Base-by-base conservation (phyloP, 2,888 invertebrate species). In the Cacoxenus indagator region DNA sequence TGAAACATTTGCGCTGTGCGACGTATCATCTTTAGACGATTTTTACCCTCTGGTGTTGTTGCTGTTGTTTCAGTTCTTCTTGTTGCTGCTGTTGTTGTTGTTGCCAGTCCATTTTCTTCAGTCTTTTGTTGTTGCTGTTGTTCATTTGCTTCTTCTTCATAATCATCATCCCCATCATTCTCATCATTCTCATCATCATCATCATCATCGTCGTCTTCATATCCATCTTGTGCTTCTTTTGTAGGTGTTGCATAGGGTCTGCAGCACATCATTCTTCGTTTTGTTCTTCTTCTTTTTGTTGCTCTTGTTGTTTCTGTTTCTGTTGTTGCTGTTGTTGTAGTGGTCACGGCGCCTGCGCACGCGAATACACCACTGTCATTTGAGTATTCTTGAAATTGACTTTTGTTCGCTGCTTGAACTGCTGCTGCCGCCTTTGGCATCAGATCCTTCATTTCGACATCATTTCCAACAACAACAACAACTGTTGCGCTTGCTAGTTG, bases 11-110 rank as follows among this genome's bases (percentile, higher is more conserved):
- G 46, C 22, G 22, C 22, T 2, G 24, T 22, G 8, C 8, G 37
- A 14, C 5, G 5, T 37, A 37, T 37, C n/a, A n/a, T n/a, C 37
- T 37, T 37, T 11, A 37, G 37, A 5, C 37, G 37, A 1, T 11
- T 37, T 37, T 37, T 37, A 37, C 14, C 14, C 37, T 37, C 37
- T 4, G 2, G 8, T 37, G 37, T 62, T 66, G 55, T 71, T 64
- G 48, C 17, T 51, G 51, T 37, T 51, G 64, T 11, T 17, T 24
- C 31, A 31, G 27, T 31, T 31, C 31, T 22, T 31, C 37, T 59
- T 62, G 67, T 57, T 70, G n/a, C 14, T 29, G 24, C n/a, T n/a
- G n/a, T n/a, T n/a, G n/a, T 62, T 66, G 55, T 71, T 64, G 48
- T n/a, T 51, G 51, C 27, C 51, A 54, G 14, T 17, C 24, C 31